Conservation (phyloP, 2,888 invertebrate genomes). For the Pachliopta kotzebuea region DNA sequence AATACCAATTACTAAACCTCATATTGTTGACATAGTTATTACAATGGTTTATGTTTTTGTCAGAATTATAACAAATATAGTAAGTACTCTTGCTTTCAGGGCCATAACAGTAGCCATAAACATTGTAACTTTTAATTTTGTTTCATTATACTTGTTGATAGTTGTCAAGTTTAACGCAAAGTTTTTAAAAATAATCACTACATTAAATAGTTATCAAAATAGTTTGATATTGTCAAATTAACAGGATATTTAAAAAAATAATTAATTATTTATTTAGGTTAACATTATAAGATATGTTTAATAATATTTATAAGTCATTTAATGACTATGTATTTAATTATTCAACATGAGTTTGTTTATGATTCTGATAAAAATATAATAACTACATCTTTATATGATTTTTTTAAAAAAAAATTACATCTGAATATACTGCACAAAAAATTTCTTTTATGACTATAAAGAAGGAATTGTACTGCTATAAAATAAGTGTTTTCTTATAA, state of each 20-base stretch:
- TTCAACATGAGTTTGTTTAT: background rate
- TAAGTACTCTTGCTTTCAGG: no score
- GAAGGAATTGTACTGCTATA: constrained; percentile 45
- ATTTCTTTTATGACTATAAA: constrained; percentile 38
- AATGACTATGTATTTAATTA: background rate
- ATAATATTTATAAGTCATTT: no score
- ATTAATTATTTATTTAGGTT: no score
- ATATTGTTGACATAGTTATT: background rate
- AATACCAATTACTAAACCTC: background rate
- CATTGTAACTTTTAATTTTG: no score
- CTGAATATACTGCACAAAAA: constrained; percentile 1
- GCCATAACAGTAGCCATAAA: no score
- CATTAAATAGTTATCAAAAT: no score
- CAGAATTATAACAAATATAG: background rate
- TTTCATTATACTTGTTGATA: no score
- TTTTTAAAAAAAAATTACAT: background rate
- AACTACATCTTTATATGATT: background rate
- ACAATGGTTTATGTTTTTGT: background rate
- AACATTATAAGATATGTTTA: no score
- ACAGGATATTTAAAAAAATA: no score
- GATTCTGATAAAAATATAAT: background rate
- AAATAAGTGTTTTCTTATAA: constrained; percentile 49
- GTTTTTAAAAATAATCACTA: no score
- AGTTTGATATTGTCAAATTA: no score
- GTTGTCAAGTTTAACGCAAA: no score